A percentile compares a stretch with the other conserved stretches of the same genome.
Evolutionary conservation across 2,888 invertebrate species (phyloP).

Genomic region (Pterobdella sp.): DNA sequence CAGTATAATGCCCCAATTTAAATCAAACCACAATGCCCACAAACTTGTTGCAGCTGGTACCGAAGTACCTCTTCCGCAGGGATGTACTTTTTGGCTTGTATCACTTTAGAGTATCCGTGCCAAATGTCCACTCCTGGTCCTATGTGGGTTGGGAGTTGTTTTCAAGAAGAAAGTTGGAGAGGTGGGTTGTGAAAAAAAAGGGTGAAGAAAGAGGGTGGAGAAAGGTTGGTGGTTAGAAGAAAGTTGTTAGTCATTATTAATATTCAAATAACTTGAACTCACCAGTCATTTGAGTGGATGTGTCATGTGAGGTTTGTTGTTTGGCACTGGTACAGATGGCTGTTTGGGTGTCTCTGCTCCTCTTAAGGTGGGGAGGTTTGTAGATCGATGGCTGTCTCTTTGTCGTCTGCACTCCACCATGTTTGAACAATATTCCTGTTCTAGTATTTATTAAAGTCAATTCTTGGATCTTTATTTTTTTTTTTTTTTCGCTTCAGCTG

Average conservation of each 20-base stretch:
- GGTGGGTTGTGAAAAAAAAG: neutral
- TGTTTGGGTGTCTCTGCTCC: conserved; percentile 51
- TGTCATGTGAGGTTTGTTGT: conserved; percentile 50
- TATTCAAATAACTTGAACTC: neutral
- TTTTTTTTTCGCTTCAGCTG: neutral
- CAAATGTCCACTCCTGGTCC: no score
- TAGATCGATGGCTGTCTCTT: neutral
- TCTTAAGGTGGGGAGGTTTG: conserved; percentile 30
- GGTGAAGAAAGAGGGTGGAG: neutral
- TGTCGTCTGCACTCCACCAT: neutral
- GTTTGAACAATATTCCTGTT: neutral
- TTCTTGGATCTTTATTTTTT: neutral
- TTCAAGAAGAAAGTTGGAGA: neutral
- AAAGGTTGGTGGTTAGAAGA: neutral
- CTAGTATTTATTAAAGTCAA: neutral
- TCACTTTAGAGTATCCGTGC: no score
- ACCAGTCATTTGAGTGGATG: conserved; percentile 51
- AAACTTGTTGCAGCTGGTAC: no score
- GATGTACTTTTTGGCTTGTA: no score
- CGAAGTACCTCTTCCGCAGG: no score
- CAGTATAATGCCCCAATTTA: no score
- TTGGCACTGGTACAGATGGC: conserved; percentile 43
- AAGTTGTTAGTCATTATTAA: neutral
- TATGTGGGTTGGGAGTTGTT: no score
- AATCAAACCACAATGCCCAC: no score